Evolutionary conservation across 2,888 invertebrate species (phyloP), one percentile per base, ranked within the genome.

Genomic region (Rosalia funebris): DNA sequence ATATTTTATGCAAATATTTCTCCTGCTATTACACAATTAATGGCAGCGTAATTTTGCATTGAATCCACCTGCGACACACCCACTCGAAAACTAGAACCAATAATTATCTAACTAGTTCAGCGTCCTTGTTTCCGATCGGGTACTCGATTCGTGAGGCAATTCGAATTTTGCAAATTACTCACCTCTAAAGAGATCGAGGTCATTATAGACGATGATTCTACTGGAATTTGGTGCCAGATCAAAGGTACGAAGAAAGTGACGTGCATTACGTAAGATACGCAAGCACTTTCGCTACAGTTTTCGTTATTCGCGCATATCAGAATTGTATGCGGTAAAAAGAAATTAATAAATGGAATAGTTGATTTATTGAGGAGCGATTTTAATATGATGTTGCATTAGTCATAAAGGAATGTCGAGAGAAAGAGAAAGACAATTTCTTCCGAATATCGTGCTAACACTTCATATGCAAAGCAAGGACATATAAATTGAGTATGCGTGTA

Each of bases 31-130:
- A 36, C 47, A 47, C 47, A 47, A 47, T 34, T 4, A 1, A 11
- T 47, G 10, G 15, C 19, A 47, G 17, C 17, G 34, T 47, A 17
- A 34, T 34, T 47, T 16, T 34, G 47, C 47, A 47, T 47, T 47
- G 15, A 47, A 34, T 34, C 47, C 47, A 47, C 16, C 32, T 47
- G 34, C 47, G 44, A 50, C 39, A 37, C 37, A 25, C 50, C 39
- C 11, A 50, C 31, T 34, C 14, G 37, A 7, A 34, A 39, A 50
- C 25, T 50, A 25, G 39, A 39, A 10, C 50, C 37, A 25, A 50
- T 20, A 34, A 37, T 25, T 50, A 39, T 39, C 39, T 50, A 50
- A 39, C 39, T 50, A 50, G 50, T 50, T 39, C 50, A 39, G 37
- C 39, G 50, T 39, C 34, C 50, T 14, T 37, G 39, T 39, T 50